Base-by-base conservation (phyloP, 2,888 invertebrate species). In the Oscheius sp. region DNA sequence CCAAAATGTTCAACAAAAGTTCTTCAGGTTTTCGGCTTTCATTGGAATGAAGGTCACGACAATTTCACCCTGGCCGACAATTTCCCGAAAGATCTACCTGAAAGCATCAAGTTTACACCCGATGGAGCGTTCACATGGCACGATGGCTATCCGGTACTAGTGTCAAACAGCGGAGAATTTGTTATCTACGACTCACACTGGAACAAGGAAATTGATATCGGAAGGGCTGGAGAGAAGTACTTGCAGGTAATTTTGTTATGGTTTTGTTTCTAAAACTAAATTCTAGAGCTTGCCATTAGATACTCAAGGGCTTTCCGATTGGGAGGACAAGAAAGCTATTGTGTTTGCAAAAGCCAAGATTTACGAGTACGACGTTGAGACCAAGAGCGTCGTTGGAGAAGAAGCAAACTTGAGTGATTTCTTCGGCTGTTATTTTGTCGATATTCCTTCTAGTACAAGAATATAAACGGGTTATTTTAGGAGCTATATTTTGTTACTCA, bases 21-120 rank as follows among this genome's bases (percentile, higher is more conserved):
- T 35, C 0, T 42, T 42, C 48, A 63, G 63, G 63, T 63, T n/a
- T 63, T n/a, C n/a, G 63, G 63, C 21, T 63, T 48, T n/a, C n/a
- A 63, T 21, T 63, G 63, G 63, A 50, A 21, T 63, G 63, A 63
- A n/a, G 32, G 7, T 7, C n/a, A 63, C 10, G 48, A 63, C 2
- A 48, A 47, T 7, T 63, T 63, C 63, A 47, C 47, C 2, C 9
- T 48, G 11, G 21, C 47, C 2, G 21, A 37, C 5, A 48, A 48
- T 21, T 63, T 48, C 48, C 63, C 63, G 3, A 63, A 63, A 47
- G 21, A 37, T 48, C 47, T 63, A 13, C 47, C 63, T 2, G 29
- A 63, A 5, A 29, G 29, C 9, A 63, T 63, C 29, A n/a, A n/a
- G 5, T 63, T 63, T 48, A 50, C 42, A 2, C 63, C 63, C 7